A percentile compares a stretch with the other conserved stretches of the same genome.
phyloP scores from a whole-genome alignment of 2,797 vertebrate species.

The Meda fulgida region DNA sequence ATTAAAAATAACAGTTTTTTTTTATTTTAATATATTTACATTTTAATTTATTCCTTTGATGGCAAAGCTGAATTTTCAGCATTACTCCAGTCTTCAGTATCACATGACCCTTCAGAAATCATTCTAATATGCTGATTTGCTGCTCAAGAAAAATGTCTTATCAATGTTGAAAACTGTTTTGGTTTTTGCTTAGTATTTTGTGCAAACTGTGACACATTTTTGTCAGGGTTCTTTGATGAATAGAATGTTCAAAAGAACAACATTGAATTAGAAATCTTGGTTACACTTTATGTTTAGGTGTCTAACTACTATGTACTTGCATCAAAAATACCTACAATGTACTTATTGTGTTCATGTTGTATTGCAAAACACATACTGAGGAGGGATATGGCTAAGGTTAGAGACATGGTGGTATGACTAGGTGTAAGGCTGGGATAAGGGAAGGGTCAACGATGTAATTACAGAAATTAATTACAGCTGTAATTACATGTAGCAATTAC shows the following conservation, averaged over 20 bases:
- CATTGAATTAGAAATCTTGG: not conserved
- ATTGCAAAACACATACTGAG: no score
- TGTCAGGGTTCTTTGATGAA: not conserved
- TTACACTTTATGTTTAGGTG: not conserved
- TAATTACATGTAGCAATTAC: no score
- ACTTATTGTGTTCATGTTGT: no score
- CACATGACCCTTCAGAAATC: not conserved
- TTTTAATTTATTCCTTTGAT: not conserved
- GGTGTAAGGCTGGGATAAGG: no score
- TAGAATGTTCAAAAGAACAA: not conserved
- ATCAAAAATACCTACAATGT: no score
- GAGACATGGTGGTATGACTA: not conserved
- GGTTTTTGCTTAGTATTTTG: not conserved
- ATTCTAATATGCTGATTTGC: not conserved
- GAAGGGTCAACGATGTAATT: no score
- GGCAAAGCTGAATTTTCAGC: not conserved
- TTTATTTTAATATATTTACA: not conserved
- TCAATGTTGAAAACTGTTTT: not conserved
- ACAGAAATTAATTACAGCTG: no score
- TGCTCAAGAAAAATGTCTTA: not conserved
- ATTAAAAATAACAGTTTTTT: not conserved
- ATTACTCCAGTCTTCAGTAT: not conserved
- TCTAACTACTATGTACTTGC: no score
- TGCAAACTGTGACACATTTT: not conserved
- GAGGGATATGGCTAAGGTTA: not conserved